These are phyloP conservation scores for Salvator merianae DNA, from an alignment of 2,113 vertebrate species.

Conservation along the genomic window DNA sequence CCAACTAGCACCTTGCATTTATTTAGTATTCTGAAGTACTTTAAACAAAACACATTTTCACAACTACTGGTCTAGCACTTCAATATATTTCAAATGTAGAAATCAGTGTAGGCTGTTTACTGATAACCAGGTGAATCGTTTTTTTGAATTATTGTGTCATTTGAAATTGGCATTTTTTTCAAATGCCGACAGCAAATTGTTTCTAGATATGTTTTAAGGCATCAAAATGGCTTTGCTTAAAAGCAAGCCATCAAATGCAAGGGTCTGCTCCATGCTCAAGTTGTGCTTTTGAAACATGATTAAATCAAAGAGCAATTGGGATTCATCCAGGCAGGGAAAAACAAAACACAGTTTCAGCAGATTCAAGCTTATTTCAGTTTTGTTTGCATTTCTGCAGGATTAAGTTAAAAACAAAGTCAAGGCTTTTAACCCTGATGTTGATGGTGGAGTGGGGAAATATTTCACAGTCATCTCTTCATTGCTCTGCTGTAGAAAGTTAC, in stretches of 20 bases:
- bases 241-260: neutral
- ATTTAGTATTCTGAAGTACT: neutral
- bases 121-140: neutral
- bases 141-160: neutral
- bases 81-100: neutral
- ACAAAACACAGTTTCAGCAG: neutral
- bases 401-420: neutral
- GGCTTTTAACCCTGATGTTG: too few relatives aligned
- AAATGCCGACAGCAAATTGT: neutral
- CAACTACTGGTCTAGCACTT: neutral
- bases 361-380: neutral
- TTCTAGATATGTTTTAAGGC: neutral
- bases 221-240: neutral
- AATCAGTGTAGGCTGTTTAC: neutral
- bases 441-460: neutral
- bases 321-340: neutral
- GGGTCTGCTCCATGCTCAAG: neutral
- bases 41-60: neutral
- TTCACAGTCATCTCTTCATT: too few relatives aligned
- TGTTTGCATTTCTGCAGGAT: neutral
- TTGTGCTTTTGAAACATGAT: neutral
- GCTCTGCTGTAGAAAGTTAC: too few relatives aligned
- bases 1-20: neutral
- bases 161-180: neutral
- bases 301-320: neutral